Evolutionary conservation across 2,888 invertebrate genomes (phyloP).

Genomic region (Phortica magna): DNA sequence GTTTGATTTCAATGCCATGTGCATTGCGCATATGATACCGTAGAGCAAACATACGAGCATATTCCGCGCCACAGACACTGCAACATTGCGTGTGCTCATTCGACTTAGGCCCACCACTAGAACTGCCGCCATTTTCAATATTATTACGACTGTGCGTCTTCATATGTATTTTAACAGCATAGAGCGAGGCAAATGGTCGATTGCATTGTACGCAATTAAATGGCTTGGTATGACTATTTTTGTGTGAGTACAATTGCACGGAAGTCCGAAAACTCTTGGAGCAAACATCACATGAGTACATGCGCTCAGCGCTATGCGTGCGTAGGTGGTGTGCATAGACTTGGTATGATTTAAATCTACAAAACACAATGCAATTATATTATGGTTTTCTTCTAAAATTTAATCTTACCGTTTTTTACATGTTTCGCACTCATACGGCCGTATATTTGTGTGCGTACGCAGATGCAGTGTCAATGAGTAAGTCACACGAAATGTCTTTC

Average conservation of each 20-base stretch:
- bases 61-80: slow-evolving; percentile 86
- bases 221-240: slow-evolving; percentile 89
- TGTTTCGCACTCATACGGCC: slow-evolving; percentile 86
- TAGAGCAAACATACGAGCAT: slow-evolving; percentile 86
- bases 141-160: slow-evolving; percentile 83
- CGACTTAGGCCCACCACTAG: slow-evolving; percentile 57
- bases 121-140: slow-evolving; percentile 13
- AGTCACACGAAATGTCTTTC: slow-evolving; percentile 88
- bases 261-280: slow-evolving; percentile 89
- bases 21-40: slow-evolving; percentile 85
- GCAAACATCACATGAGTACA: slow-evolving; percentile 87
- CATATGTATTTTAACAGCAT: slow-evolving; percentile 87
- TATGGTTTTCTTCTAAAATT: too few relatives aligned
- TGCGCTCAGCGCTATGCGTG: slow-evolving; percentile 87
- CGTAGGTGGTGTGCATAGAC: slow-evolving; percentile 88
- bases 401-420: slow-evolving; percentile 84
- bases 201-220: slow-evolving; percentile 88
- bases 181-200: slow-evolving; percentile 87
- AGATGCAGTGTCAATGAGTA: slow-evolving; percentile 89
- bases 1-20: slow-evolving; percentile 76
- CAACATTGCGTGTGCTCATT: slow-evolving; percentile 85
- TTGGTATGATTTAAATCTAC: slow-evolving; percentile 87
- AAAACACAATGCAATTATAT: too few relatives aligned
- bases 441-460: slow-evolving; percentile 87
- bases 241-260: slow-evolving; percentile 88